phyloP scores from a whole-genome alignment of 1,140 invertebrate species.

The Lineus longissimus region DNA sequence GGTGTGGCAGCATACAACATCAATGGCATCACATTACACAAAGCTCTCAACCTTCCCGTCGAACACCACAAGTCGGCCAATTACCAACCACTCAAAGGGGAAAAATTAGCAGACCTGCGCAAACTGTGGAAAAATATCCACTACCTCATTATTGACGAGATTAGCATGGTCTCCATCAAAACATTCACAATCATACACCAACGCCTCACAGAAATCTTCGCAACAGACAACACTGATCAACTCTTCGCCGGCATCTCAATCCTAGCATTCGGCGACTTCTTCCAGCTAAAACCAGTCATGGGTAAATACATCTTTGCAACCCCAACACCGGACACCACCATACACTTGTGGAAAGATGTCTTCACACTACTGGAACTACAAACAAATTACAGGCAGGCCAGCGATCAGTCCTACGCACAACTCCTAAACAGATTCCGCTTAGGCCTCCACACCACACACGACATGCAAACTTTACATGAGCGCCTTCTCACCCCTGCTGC shows the following conservation, averaged over 20 bases:
- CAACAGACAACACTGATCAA: background rate
- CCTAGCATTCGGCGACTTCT: background rate
- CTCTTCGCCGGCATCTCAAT: background rate
- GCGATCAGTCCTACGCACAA: background rate
- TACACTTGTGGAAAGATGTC: background rate
- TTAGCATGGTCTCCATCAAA: slow-evolving; percentile 3
- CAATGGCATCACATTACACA: slow-evolving; percentile 23
- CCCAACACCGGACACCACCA: background rate
- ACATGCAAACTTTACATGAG: background rate
- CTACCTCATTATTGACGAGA: slow-evolving; percentile 1
- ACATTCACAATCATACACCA: background rate
- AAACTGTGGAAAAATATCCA: background rate
- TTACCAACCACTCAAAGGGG: no score
- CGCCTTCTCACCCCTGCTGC: background rate
- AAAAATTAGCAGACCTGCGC: background rate
- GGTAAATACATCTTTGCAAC: background rate
- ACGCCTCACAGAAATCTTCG: background rate
- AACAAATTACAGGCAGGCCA: background rate
- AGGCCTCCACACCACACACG: background rate
- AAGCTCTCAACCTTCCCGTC: background rate
- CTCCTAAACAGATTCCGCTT: background rate
- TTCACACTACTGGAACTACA: background rate
- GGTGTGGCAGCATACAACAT: slow-evolving; percentile 24
- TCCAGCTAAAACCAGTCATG: background rate
- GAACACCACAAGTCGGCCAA: background rate